Conservation (phyloP, 2,888 invertebrate genomes). For the Lasioglossum marginatum region DNA sequence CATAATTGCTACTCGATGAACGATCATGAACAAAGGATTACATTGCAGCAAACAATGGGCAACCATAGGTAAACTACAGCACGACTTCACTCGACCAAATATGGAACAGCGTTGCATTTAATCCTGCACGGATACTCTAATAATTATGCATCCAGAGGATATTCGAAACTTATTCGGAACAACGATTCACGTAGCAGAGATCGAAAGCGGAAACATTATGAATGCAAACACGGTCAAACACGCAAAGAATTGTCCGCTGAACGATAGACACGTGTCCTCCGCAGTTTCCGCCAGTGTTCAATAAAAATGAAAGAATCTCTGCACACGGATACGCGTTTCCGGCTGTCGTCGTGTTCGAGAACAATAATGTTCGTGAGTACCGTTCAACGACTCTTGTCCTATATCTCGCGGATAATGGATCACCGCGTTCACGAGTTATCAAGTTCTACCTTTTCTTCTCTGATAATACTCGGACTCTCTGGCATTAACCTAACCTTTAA, state of each 20-base stretch:
- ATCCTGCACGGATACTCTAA: not conserved
- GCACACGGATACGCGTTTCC: slow-evolving; percentile 42
- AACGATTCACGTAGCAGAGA: not conserved
- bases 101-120: not conserved
- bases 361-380: slow-evolving; percentile 63
- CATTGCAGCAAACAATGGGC: not conserved
- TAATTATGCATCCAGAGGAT: not conserved
- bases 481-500: too few species aligned
- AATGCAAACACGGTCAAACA: not conserved
- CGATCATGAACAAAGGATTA: not conserved
- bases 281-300: not conserved
- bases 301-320: slow-evolving; percentile 18
- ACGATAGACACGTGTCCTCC: not conserved
- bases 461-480: not conserved
- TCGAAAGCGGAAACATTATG: not conserved
- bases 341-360: slow-evolving; percentile 18
- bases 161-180: not conserved
- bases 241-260: not conserved
- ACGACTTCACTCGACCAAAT: not conserved
- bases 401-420: slow-evolving; percentile 48
- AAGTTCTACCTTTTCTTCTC: not conserved
- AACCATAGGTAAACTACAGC: not conserved
- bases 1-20: not conserved
- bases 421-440: slow-evolving; percentile 36
- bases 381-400: slow-evolving; percentile 47